Conservation (phyloP, 2,113 vertebrate species). For the Tychaedon coryphoeus region DNA sequence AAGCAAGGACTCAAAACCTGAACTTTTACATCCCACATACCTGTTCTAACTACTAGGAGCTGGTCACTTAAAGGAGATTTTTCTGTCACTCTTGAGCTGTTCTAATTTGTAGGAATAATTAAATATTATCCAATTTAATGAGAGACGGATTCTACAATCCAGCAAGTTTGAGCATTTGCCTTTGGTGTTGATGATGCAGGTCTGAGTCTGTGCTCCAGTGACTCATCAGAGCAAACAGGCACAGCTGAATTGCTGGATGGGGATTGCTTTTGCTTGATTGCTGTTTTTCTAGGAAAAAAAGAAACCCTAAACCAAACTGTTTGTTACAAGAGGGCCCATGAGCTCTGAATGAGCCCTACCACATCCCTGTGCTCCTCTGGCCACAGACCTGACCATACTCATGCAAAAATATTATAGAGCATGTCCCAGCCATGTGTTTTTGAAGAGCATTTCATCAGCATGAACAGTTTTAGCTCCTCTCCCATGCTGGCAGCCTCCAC, state of each 20-base stretch:
- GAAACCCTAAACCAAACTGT: not conserved
- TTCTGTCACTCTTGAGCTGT: not conserved
- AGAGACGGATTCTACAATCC: not conserved
- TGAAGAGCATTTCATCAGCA: not conserved
- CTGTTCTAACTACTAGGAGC: not conserved
- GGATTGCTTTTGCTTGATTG: not conserved
- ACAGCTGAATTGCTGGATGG: not conserved
- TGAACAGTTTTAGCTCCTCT: not conserved
- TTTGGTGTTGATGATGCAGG: not conserved
- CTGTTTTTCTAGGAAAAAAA: not conserved
- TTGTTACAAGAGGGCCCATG: not conserved
- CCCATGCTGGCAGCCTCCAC: not conserved
- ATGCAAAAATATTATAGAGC: not conserved
- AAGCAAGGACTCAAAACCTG: not conserved
- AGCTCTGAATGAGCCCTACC: not conserved
- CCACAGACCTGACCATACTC: not conserved
- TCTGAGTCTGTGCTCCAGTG: not conserved
- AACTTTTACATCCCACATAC: not conserved
- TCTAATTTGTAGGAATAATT: constrained; percentile 25
- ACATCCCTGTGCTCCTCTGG: not conserved
- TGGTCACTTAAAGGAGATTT: not conserved
- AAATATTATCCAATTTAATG: not conserved
- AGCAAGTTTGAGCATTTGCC: not conserved
- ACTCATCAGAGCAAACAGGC: not conserved
- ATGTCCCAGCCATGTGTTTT: not conserved